A percentile compares a stretch with the other conserved stretches of the same genome.
Conservation (phyloP, 2,888 invertebrate genomes). For the Lacanobia oleracea region DNA sequence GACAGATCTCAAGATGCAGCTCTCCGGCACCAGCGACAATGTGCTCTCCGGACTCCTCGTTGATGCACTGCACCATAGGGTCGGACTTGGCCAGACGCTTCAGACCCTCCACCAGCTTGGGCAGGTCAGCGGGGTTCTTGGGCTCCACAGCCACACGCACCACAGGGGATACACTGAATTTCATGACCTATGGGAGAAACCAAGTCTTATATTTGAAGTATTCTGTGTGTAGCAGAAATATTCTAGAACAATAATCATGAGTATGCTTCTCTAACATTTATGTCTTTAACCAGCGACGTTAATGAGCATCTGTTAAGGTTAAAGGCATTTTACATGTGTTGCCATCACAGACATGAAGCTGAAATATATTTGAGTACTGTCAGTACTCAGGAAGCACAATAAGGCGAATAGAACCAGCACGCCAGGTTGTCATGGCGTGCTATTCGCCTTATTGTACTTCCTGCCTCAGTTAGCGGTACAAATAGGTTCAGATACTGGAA, state of each 20-base stretch:
- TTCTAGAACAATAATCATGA: neutral
- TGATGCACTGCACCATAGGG: constrained; percentile 99
- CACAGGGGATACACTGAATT: constrained; percentile 99
- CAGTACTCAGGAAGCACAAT: too few relatives aligned
- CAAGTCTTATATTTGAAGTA: neutral
- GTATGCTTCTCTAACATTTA: too few relatives aligned
- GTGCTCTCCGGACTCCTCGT: constrained; percentile 99
- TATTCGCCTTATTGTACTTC: too few relatives aligned
- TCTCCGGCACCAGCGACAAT: constrained; percentile 99
- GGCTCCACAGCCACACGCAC: constrained; percentile 99
- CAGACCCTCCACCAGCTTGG: constrained; percentile 99
- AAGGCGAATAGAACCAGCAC: too few relatives aligned
- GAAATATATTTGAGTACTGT: too few relatives aligned
- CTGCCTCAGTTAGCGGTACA: too few relatives aligned
- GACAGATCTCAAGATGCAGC: constrained; percentile 99
- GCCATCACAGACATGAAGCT: too few relatives aligned
- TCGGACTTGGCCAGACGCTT: constrained; percentile 99
- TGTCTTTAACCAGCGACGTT: too few relatives aligned
- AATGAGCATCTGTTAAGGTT: too few relatives aligned
- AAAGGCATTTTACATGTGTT: too few relatives aligned
- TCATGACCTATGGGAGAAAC: constrained; percentile 95
- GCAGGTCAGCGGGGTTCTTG: constrained; percentile 99
- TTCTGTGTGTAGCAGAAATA: neutral
- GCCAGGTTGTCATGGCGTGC: too few relatives aligned
- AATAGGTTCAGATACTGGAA: too few relatives aligned